Evolutionary conservation across 2,113 vertebrate genomes (phyloP), one percentile per base, ranked within the genome.

Genomic region (Sander lucioperca): DNA sequence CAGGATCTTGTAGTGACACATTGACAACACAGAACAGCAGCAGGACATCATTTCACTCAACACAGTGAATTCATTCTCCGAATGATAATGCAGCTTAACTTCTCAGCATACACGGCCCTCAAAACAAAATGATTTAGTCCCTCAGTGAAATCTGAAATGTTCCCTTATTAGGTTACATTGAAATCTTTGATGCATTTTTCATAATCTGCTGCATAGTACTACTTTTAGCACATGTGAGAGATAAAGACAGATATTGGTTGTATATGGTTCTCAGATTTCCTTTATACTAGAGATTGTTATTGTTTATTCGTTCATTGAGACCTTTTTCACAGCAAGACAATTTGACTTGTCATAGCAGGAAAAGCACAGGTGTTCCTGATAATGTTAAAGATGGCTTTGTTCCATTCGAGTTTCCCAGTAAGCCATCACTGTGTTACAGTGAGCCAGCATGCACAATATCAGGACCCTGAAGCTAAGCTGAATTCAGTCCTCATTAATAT

Each of bases 1-100:
- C 9, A 39, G 64, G 57, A 74, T 73, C 48, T 64, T 57, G 25
- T 23, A 14, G 23, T 53, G 57, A 54, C 27, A 47, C 71, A 71
- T n/a, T 51, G 1, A 72, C 76, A 63, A 57, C 47, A 54, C 19
- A 36, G 48, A 11, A 19, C 5, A 67, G 47, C 68, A 58, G 79
- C 64, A 45, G 58, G 54, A 30, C 27, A 23, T 36, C 3, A 27
- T 23, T 81, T 64, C 66, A 51, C 30, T 59, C 64, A 78, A 36
- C 4, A 1, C 16, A 6, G 27, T 1, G n/a, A 36, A 10, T 45
- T 80, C 15, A 39, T 27, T 1, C n/a, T 56, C 2, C 13, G 18
- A 78, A n/a, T 54, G 51, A 70, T 63, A 79, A 61, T 10, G 47
- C 30, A 13, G 39, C 36, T 5, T 16, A 67, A 39, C n/a, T 19